Base-by-base conservation (phyloP, 2,888 invertebrate species). In the Eumacrocentrus americanus region DNA sequence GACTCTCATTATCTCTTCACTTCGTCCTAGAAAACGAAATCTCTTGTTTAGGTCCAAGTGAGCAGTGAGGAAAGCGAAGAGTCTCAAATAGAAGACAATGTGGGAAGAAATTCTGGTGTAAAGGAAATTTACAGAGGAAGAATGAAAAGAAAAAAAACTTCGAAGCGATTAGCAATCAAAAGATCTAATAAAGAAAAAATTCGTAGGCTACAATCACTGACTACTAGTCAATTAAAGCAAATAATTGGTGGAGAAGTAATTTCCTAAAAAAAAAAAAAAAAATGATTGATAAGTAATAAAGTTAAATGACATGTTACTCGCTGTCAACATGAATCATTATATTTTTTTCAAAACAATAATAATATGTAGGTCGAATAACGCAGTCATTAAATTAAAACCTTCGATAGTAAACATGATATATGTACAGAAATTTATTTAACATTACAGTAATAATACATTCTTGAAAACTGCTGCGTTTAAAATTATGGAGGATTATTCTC, bases 31-130 rank as follows among this genome's bases (percentile, higher is more conserved):
- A 53, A 40, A 40, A 38, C 48, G 35, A 51, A 66, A 66, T 72
- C 69, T 48, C 60, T 69, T 70, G 23, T 69, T 52, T 69, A 78
- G 78, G 75, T 78, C 58, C 71, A 72, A 48, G 66, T 70, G 18
- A 77, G 76, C 72, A 77, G 75, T 56, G 78, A 78, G 67, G 78
- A 78, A 44, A 73, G 73, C 22, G 76, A 75, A 69, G 74, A 72
- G 62, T 73, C 73, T 61, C 72, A 75, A 58, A 73, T 64, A 64
- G 76, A 76, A 60, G 74, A 72, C 9, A 64, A 54, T 42, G 54
- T 23, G 56, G 48, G 37, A 40, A 63, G 44, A 44, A 55, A 46
- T 57, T 25, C 34, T 47, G 50, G 63, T 12, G 23, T n/a, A n/a
- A n/a, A n/a, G n/a, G n/a, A n/a, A 48, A n/a, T 2, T 34, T 34